phyloP scores from a whole-genome alignment of 2,888 invertebrate species.

The Drosophila nr. medialis region DNA sequence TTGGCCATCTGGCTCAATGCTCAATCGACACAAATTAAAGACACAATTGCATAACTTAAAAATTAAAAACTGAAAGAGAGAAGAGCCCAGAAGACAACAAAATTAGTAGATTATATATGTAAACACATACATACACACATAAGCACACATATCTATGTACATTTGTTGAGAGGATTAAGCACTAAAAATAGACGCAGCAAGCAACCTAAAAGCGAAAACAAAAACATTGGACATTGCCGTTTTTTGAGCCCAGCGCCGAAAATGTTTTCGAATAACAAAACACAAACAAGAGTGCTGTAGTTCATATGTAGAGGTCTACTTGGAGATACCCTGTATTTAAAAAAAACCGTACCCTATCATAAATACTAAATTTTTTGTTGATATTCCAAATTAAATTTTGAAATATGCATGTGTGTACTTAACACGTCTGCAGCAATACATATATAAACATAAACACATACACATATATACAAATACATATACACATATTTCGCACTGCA shows the following conservation, averaged over 20 bases:
- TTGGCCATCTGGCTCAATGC: neutral
- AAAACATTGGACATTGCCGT: conserved; percentile 12
- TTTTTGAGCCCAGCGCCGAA: neutral
- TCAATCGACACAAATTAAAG: conserved; percentile 5
- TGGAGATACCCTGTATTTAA: neutral
- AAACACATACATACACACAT: conserved; percentile 25
- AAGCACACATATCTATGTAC: neutral
- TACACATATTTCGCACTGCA: neutral
- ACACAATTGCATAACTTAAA: conserved; percentile 53
- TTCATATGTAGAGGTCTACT: neutral
- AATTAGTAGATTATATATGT: neutral
- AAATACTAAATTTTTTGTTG: neutral
- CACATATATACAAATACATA: neutral
- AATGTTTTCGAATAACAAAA: neutral
- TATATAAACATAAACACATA: neutral
- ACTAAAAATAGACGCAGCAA: conserved; percentile 55
- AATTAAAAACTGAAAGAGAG: conserved; percentile 8
- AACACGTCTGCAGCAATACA: neutral
- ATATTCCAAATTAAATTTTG: neutral
- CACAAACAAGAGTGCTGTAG: neutral
- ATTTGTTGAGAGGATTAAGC: conserved; percentile 49
- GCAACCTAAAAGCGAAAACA: conserved; percentile 33
- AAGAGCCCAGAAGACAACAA: conserved; percentile 31
- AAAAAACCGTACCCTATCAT: neutral
- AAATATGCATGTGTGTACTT: neutral